Evolutionary conservation across 2,113 vertebrate species (phyloP).

Genomic region (Dicrurus megarhynchus): DNA sequence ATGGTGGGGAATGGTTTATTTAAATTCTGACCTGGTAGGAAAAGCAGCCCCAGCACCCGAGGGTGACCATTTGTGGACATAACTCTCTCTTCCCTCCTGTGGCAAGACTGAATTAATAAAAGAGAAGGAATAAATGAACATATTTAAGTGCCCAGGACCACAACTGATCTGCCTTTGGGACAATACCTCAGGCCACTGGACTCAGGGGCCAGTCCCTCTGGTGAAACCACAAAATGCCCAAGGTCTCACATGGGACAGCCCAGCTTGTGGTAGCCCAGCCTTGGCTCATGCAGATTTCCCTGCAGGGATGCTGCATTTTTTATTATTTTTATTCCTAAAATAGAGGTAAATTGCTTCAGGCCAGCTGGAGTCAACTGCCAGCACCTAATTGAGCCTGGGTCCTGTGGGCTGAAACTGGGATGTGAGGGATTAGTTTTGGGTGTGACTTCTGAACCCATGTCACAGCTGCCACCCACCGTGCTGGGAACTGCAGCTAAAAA

Average conservation of each 20-base stretch:
- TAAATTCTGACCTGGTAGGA: background rate
- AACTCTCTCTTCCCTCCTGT: background rate
- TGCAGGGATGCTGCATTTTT: background rate
- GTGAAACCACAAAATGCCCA: too few relatives aligned
- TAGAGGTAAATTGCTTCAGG: background rate
- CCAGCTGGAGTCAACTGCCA: background rate
- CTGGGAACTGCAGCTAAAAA: conserved; percentile 11
- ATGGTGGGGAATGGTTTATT: background rate
- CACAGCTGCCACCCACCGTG: background rate
- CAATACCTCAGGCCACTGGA: background rate
- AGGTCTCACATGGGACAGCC: background rate
- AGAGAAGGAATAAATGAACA: background rate
- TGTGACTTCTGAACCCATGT: background rate
- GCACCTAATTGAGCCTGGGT: background rate
- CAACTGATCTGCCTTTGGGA: background rate
- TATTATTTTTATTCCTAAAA: background rate
- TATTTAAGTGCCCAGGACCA: background rate
- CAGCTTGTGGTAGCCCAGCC: background rate
- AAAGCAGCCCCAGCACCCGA: background rate
- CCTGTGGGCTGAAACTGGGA: background rate
- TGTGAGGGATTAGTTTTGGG: background rate
- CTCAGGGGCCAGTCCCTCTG: background rate
- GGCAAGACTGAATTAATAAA: background rate
- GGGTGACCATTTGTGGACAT: fast-evolving
- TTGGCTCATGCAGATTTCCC: background rate